Percentiles rank a stretch among this genome's conserved stretches.
Evolutionary conservation across 1,140 invertebrate species (phyloP).

Genomic region (Bombus sylvicola): DNA sequence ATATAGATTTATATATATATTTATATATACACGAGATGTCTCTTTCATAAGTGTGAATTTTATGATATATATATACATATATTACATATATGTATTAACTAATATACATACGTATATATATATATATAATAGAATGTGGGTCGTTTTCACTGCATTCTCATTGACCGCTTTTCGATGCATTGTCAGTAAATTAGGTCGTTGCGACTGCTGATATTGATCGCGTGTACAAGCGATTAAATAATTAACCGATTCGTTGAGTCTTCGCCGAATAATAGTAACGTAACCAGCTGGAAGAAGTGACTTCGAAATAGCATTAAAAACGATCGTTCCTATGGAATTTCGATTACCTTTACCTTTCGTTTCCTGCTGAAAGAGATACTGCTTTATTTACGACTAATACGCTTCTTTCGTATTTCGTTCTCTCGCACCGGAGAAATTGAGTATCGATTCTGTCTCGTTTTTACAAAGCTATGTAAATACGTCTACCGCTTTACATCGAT

Average conservation of each 20-base stretch:
- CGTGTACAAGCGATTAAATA: slow-evolving; percentile 10
- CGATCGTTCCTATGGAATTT: neutral
- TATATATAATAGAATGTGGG: neutral
- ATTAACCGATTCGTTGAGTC: slow-evolving; percentile 10
- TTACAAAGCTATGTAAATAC: no score
- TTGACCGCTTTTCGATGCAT: slow-evolving; percentile 43
- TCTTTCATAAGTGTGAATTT: slow-evolving; percentile 65
- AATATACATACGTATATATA: slow-evolving; percentile 26
- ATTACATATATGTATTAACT: slow-evolving; percentile 37
- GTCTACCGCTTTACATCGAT: no score
- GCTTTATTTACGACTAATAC: neutral
- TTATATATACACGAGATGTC: slow-evolving; percentile 38
- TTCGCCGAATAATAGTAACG: slow-evolving; percentile 29
- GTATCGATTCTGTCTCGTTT: neutral
- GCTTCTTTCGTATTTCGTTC: neutral
- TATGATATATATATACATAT: slow-evolving; percentile 52
- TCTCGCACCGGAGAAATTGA: neutral
- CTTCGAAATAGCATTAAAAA: neutral
- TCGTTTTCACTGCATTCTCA: slow-evolving; percentile 50
- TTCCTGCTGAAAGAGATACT: neutral
- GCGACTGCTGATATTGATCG: slow-evolving; percentile 28
- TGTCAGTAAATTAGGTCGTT: slow-evolving; percentile 25
- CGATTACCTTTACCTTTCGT: neutral
- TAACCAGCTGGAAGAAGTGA: slow-evolving; percentile 33
- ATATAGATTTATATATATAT: neutral